Evolutionary conservation across 1,140 invertebrate species (phyloP).

Genomic region (Bradysia coprophila): DNA sequence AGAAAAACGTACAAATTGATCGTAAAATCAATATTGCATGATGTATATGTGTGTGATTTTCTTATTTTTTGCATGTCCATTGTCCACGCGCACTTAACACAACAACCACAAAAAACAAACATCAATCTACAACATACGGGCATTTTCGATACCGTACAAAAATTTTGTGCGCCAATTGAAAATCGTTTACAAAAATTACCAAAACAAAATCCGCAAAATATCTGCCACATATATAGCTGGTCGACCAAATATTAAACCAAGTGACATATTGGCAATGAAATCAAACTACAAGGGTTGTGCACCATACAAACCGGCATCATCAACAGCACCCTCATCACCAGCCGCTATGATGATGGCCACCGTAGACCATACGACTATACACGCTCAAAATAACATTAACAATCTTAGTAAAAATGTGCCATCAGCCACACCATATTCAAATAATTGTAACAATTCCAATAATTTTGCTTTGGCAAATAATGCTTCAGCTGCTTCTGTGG

Average conservation of each 20-base stretch:
- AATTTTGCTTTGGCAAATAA: neutral
- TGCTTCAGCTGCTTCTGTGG: neutral
- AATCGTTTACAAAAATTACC: neutral
- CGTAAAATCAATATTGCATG: too few relatives aligned
- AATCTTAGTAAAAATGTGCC: neutral
- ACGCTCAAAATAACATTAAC: neutral
- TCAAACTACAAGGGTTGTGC: slow-evolving; percentile 2
- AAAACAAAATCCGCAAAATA: neutral
- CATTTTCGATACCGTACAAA: too few relatives aligned
- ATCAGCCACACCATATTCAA: neutral
- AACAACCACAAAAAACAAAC: neutral
- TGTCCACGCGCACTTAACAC: neutral
- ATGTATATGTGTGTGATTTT: neutral
- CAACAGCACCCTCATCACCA: neutral
- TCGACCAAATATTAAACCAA: neutral
- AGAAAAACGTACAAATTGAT: too few relatives aligned
- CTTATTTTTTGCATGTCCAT: neutral
- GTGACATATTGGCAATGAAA: neutral
- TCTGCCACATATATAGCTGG: neutral
- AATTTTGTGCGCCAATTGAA: too few relatives aligned
- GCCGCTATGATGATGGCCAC: neutral
- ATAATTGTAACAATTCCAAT: too few relatives aligned
- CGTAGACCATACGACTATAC: neutral
- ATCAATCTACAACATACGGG: neutral
- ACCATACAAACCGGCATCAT: slow-evolving; percentile 1